Base-by-base conservation (phyloP, 2,888 invertebrate genomes). In the Caenorhabditis sp. region DNA sequence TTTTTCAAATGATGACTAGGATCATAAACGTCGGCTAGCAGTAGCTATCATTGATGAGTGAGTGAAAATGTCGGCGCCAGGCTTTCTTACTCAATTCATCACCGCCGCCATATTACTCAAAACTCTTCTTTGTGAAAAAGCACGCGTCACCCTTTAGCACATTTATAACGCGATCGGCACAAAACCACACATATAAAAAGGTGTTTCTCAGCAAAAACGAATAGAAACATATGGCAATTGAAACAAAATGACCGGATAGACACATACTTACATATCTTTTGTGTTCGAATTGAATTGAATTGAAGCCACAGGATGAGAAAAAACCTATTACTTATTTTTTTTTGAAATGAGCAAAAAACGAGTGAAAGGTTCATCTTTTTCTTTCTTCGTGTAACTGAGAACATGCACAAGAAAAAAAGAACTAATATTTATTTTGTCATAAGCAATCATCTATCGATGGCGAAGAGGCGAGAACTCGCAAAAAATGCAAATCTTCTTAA, bases 391-490 rank as follows among this genome's bases (percentile, higher is more conserved):
- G 43, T 43, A 43, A 43, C 43, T 43, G 43, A 43, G 43, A 43
- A 43, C 31, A 43, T 43, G 43, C 12, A 43, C 14, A 43, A 43
- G 43, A 43, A 43, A 43, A 43, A 43, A 43, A 17, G 43, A 43
- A 43, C 43, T 17, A 43, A 43, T 43, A 43, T 43, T 43, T 43
- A 43, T 43, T 43, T 43, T 43, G 43, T 43, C 43, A 43, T 43
- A 43, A 3, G 43, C 43, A 43, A 43, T 43, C 43, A 43, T 43
- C 43, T 43, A 17, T 43, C 17, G 31, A 31, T 31, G 31, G 10
- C 10, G 43, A 7, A 4, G 21, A 52, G 59, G 66, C n/a, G n/a
- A 63, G 50, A 63, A 66, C 58, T 59, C 59, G 59, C 27, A 49
- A 43, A 61, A 43, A 43, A 43, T 43, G 14, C 12, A 43, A 43